Conservation (phyloP, 2,888 invertebrate genomes). For the Julus scanicus region DNA sequence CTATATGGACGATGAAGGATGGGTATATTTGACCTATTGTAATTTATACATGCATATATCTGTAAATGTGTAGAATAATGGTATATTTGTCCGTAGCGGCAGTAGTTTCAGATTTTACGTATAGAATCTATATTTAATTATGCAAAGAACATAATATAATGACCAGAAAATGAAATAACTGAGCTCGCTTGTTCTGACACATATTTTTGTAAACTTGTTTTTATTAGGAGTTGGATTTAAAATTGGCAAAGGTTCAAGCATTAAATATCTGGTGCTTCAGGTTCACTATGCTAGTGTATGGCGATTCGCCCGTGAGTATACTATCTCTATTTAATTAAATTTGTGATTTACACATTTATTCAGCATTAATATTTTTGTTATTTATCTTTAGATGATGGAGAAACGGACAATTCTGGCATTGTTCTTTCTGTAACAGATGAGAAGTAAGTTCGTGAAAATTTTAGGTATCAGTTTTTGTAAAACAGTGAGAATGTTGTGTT, state of each 20-base stretch:
- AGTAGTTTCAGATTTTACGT: no score
- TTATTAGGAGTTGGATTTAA: constrained; percentile 84
- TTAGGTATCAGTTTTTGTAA: no score
- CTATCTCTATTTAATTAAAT: not conserved
- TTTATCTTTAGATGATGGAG: constrained; percentile 71
- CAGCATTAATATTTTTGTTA: not conserved
- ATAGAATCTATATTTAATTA: no score
- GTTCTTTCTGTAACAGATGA: constrained; percentile 80
- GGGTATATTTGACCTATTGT: no score
- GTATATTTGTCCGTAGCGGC: no score
- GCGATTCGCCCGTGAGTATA: constrained; percentile 72
- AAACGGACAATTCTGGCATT: constrained; percentile 86
- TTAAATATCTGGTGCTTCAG: constrained; percentile 92
- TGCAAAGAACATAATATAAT: no score
- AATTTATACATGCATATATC: no score
- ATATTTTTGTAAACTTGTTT: constrained; percentile 41
- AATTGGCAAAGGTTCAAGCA: constrained; percentile 83
- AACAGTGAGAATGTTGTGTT: not conserved
- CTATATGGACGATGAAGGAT: no score
- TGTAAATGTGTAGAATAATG: no score
- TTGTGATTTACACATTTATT: not conserved
- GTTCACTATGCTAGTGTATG: constrained; percentile 83
- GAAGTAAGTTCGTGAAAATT: constrained; percentile 70
- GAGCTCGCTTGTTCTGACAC: no score
- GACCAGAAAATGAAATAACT: no score